Evolutionary conservation across 1,140 invertebrate genomes (phyloP), one percentile per base, ranked within the genome.

Genomic region (Drosophila erecta): DNA sequence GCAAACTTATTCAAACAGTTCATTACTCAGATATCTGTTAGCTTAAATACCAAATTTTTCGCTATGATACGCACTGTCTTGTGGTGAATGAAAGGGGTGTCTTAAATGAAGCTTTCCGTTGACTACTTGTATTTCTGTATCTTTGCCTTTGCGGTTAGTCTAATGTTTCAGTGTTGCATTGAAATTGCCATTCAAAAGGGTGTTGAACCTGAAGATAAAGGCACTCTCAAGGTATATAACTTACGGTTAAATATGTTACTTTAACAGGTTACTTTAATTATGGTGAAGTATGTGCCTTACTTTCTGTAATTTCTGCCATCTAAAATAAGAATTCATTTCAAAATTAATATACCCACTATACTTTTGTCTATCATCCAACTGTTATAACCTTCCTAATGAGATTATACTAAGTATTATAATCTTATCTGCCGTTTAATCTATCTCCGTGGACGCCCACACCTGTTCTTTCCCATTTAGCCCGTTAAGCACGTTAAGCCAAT

Each of bases 401-500:
- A 15, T 17, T n/a, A n/a, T 22, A 3, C 40, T 1, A 7, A 4
- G 11, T 8, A 33, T 2, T 4, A 14, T 20, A 4, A 38, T 24
- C n/a, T 50, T 50, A 64, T 41, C 35, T 20, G 1, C 10, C 41
- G 35, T 5, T 33, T n/a, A 17, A 20, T 6, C n/a, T 40, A 11
- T 33, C 54, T 40, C 4, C 11, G 10, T 27, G 12, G 12, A 11
- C 62, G 15, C 62, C 50, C 38, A 43, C 70, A 73, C 67, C 67
- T 74, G 70, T 46, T 17, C 46, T 22, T 6, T 35, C 20, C 30
- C 54, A 10, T 37, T 73, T 54, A 72, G 38, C 47, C 72, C 66
- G 49, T 66, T 70, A 59, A 72, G 38, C 47, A 71, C 66, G 49
- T 66, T 70, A 59, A 65, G 78, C 73, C 81, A 86, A 86, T 86